phyloP scores from a whole-genome alignment of 2,113 vertebrate species.

The Nyctereutes procyonoides region DNA sequence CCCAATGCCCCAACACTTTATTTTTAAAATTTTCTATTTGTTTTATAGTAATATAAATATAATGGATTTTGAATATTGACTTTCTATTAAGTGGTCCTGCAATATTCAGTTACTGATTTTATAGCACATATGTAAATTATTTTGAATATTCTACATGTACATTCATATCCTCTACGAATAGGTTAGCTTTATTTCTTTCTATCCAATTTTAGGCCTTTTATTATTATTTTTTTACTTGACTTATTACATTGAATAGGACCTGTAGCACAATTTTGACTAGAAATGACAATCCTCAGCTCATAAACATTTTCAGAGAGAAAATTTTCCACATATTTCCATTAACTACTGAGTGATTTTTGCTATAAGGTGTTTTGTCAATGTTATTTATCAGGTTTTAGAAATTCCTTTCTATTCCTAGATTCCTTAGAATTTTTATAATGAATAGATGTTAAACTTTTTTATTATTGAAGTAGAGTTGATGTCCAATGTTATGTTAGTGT shows the following conservation, averaged over 20 bases:
- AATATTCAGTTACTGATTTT: conserved; percentile 32
- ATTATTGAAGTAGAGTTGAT: background rate
- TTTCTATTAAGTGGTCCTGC: background rate
- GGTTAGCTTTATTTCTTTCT: background rate
- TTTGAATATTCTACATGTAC: background rate
- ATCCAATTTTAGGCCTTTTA: background rate
- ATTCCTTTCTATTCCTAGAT: background rate
- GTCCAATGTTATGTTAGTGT: background rate
- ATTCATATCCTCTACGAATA: background rate
- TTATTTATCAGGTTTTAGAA: background rate
- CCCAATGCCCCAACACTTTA: background rate
- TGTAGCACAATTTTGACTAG: background rate
- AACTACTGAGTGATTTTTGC: background rate
- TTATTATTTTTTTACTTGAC: background rate
- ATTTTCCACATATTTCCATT: background rate
- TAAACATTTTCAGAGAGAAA: background rate
- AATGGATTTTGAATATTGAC: background rate
- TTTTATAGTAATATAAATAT: background rate
- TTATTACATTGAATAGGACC: background rate
- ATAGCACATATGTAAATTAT: background rate
- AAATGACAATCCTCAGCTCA: background rate
- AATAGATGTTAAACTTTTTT: background rate
- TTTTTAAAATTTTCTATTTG: background rate
- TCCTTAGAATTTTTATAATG: background rate
- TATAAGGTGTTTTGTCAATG: background rate